Conservation (phyloP, 2,797 vertebrate species). For the Atherinosoma microstoma region DNA sequence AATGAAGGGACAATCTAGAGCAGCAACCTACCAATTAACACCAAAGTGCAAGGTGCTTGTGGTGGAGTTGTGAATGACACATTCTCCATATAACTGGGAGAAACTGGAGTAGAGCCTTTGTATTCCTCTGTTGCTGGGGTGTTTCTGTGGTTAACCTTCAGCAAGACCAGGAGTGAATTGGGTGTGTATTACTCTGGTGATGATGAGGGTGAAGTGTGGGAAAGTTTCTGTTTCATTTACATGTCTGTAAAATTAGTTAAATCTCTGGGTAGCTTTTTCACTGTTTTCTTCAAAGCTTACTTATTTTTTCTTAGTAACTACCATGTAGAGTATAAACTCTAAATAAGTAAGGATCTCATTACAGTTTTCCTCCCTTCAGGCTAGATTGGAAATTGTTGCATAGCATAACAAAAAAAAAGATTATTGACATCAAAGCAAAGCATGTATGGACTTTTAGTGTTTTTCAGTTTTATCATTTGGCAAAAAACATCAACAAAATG, state of each 20-base stretch:
- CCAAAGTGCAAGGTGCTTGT: conserved; percentile 67
- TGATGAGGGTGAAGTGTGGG: conserved; percentile 24
- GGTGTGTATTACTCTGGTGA: conserved; percentile 36
- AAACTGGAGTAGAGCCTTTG: conserved; percentile 66
- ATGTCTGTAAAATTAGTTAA: conserved; percentile 19
- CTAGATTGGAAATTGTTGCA: conserved; percentile 25
- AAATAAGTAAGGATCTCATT: conserved; percentile 15
- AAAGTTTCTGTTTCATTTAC: conserved; percentile 24
- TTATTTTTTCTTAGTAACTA: neutral
- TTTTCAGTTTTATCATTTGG: neutral
- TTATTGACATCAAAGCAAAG: conserved; percentile 17
- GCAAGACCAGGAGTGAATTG: conserved; percentile 18
- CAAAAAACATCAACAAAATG: neutral
- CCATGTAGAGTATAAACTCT: neutral
- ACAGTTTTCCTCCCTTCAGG: conserved; percentile 22
- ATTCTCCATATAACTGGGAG: conserved; percentile 55
- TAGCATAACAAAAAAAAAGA: conserved; percentile 31
- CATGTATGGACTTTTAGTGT: conserved; percentile 5
- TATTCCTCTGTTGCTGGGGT: conserved; percentile 51
- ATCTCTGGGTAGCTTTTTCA: neutral
- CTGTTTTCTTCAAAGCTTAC: neutral
- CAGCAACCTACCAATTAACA: conserved; percentile 70
- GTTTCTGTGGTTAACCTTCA: conserved; percentile 61
- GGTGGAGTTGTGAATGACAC: conserved; percentile 66
- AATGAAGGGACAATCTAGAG: conserved; percentile 61